A percentile compares a stretch with the other conserved stretches of the same genome.
Conservation (phyloP, 2,888 invertebrate species). For the Clepsis dumicolana region DNA sequence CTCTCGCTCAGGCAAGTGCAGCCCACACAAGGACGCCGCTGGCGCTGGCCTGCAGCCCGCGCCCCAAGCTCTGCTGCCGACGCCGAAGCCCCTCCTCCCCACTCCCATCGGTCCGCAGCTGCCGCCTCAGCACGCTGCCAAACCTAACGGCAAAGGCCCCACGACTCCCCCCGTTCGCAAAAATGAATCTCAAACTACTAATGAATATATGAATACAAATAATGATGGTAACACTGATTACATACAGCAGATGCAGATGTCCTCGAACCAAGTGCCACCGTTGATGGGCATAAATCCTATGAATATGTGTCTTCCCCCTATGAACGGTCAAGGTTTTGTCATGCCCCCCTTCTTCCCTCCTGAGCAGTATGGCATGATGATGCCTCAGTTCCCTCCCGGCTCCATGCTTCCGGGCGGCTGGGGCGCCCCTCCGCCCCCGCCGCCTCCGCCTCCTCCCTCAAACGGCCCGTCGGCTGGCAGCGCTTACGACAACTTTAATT, state of each 20-base stretch:
- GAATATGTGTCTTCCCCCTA: slow-evolving; percentile 73
- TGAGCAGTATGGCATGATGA: slow-evolving; percentile 79
- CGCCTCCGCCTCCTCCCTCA: slow-evolving; percentile 74
- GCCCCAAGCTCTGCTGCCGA: slow-evolving; percentile 61
- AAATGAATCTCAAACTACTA: slow-evolving; percentile 47
- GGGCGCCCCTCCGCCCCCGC: slow-evolving; percentile 72
- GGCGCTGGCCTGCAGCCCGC: slow-evolving; percentile 65
- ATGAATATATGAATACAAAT: slow-evolving; percentile 47
- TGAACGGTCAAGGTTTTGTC: slow-evolving; percentile 69
- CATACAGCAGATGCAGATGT: slow-evolving; percentile 52
- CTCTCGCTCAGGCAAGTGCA: slow-evolving; percentile 86
- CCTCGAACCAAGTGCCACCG: slow-evolving; percentile 68
- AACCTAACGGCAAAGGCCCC: slow-evolving; percentile 57
- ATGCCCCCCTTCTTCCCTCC: slow-evolving; percentile 76
- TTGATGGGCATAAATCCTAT: slow-evolving; percentile 76
- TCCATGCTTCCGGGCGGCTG: slow-evolving; percentile 64
- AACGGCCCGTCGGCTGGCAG: slow-evolving; percentile 60
- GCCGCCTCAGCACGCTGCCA: slow-evolving; percentile 55
- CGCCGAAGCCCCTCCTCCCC: slow-evolving; percentile 61
- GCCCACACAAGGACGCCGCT: slow-evolving; percentile 71
- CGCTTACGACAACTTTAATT: slow-evolving; percentile 54
- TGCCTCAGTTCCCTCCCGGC: slow-evolving; percentile 59
- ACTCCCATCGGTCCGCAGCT: slow-evolving; percentile 72
- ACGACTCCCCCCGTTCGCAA: slow-evolving; percentile 55
- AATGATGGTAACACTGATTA: slow-evolving; percentile 52